phyloP scores from a whole-genome alignment of 2,888 invertebrate genomes.

The Eueremaeus valkanovi region DNA sequence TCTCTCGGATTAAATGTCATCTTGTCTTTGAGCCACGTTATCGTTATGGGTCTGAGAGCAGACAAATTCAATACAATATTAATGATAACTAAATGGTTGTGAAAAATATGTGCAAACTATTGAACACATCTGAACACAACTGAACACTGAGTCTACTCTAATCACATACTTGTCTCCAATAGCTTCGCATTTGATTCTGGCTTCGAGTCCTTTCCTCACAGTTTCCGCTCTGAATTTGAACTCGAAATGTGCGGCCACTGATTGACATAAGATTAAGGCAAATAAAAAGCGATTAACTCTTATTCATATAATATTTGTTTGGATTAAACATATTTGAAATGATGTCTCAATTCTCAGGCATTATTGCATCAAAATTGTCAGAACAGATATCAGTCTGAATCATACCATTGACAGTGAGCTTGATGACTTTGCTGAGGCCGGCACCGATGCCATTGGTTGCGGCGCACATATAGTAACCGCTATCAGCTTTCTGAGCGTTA shows the following conservation, averaged over 20 bases:
- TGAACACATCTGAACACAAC: too few species aligned
- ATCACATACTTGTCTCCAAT: constrained; percentile 50
- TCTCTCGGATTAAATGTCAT: constrained; percentile 37
- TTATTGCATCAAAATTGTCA: neutral
- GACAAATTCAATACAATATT: neutral
- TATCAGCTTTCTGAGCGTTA: constrained; percentile 46
- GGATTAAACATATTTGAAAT: neutral
- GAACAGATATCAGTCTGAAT: neutral
- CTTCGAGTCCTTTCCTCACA: constrained; percentile 47
- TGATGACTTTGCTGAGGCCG: constrained; percentile 48
- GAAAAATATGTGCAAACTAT: constrained; percentile 13
- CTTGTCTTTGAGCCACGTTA: constrained; percentile 54
- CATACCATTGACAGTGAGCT: constrained; percentile 48
- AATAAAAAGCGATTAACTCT: neutral
- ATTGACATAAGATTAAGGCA: neutral
- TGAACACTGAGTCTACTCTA: too few species aligned
- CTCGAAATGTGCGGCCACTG: constrained; percentile 48
- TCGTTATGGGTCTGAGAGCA: constrained; percentile 50
- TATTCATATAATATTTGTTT: neutral
- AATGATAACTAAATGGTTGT: neutral
- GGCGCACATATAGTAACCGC: constrained; percentile 47
- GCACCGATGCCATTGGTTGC: constrained; percentile 48
- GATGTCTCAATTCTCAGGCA: too few species aligned
- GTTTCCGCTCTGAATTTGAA: constrained; percentile 47
- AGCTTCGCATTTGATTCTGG: constrained; percentile 47